Percentiles rank a stretch among this genome's conserved stretches.
Evolutionary conservation across 1,140 invertebrate species (phyloP).

Genomic region (Pseudomyrmex concolor): DNA sequence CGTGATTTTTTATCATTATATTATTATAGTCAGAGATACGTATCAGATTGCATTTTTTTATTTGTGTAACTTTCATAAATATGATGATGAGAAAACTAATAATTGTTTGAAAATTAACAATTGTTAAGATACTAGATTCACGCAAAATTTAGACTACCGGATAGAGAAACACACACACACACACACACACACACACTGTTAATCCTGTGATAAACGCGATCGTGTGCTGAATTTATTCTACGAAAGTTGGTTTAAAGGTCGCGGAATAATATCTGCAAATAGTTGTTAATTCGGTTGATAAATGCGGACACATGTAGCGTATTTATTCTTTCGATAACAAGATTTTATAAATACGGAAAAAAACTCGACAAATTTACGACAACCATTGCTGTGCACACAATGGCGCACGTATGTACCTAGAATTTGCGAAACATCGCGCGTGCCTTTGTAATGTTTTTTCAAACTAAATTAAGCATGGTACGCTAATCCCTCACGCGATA

Average conservation of each 20-base stretch:
- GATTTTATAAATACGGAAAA: constrained; percentile 44
- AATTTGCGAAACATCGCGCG: constrained; percentile 24
- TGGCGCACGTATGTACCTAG: too few relatives aligned
- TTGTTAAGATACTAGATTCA: background rate
- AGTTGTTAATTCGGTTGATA: constrained; percentile 7
- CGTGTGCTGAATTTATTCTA: background rate
- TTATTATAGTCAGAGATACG: too few relatives aligned
- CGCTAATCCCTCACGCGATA: constrained; percentile 9
- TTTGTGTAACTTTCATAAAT: background rate
- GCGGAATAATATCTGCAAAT: constrained; percentile 21
- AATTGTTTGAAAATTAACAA: background rate
- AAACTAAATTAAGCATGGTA: constrained; percentile 12
- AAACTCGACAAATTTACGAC: constrained; percentile 29
- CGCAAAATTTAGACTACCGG: background rate
- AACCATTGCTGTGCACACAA: background rate
- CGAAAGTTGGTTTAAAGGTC: constrained; percentile 2
- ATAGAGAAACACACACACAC: background rate
- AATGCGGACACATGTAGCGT: background rate
- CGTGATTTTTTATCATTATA: background rate
- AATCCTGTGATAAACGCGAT: background rate
- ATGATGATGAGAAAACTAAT: background rate
- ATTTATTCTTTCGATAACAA: constrained; percentile 44
- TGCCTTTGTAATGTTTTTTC: constrained; percentile 6
- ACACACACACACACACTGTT: background rate
- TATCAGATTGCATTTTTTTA: too few relatives aligned